phyloP scores from a whole-genome alignment of 2,113 vertebrate genomes.

The Mohoua ochrocephala region DNA sequence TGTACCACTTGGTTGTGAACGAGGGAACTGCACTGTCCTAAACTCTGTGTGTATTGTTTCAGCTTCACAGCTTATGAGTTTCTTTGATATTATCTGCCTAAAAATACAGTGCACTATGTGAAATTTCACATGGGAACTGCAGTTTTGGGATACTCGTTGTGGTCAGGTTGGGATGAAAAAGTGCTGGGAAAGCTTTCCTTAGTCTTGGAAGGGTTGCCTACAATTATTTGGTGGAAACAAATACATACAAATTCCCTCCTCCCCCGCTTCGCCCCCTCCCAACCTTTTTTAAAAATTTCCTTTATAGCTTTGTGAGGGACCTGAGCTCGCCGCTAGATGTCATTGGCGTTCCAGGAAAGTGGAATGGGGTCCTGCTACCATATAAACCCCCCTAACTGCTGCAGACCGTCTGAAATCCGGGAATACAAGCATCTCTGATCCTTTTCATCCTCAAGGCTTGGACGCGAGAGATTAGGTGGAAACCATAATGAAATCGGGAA shows the following conservation, averaged over 20 bases:
- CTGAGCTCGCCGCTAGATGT: neutral
- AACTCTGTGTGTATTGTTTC: neutral
- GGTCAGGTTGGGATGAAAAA: neutral
- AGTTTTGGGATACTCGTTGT: rapidly evolving
- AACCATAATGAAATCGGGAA: neutral
- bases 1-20: neutral
- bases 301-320: rapidly evolving
- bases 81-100: neutral
- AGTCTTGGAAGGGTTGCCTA: neutral
- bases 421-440: rapidly evolving
- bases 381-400: rapidly evolving
- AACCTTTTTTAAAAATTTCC: rapidly evolving
- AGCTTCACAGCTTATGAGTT: neutral
- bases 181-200: neutral
- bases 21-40: neutral
- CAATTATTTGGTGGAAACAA: neutral
- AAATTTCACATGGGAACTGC: neutral
- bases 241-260: rapidly evolving
- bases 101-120: rapidly evolving
- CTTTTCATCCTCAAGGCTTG: neutral
- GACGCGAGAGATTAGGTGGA: neutral
- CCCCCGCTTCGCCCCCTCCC: rapidly evolving
- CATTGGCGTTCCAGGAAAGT: neutral
- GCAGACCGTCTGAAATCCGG: rapidly evolving
- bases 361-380: rapidly evolving